A percentile compares a stretch with the other conserved stretches of the same genome.
Conservation (phyloP, 2,797 vertebrate genomes). For the Leptoclinus maculatus region DNA sequence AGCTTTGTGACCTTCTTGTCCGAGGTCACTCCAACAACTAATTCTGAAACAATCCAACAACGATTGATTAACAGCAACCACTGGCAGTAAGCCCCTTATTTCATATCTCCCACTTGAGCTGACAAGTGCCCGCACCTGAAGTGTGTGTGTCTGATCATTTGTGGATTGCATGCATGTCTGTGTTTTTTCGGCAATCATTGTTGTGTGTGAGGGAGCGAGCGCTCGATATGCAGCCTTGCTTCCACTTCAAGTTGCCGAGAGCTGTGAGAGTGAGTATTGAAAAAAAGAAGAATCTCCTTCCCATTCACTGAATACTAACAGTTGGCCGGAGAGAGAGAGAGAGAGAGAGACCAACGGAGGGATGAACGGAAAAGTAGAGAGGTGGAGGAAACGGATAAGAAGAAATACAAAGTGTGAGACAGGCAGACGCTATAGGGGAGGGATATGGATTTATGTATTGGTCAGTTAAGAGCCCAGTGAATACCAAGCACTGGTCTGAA, state of each 20-base stretch:
- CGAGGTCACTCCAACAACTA: slow-evolving; percentile 52
- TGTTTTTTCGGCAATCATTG: slow-evolving; percentile 44
- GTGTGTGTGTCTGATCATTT: slow-evolving; percentile 23
- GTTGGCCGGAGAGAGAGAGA: background rate
- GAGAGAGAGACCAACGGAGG: background rate
- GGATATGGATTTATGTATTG: slow-evolving; percentile 76
- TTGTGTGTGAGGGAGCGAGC: background rate
- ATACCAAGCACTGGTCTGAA: slow-evolving; percentile 65
- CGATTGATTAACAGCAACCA: slow-evolving; percentile 68
- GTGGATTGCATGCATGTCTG: background rate
- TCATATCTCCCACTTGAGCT: slow-evolving; percentile 66
- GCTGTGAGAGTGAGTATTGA: slow-evolving; percentile 47
- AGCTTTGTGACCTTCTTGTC: slow-evolving; percentile 58
- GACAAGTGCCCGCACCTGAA: slow-evolving; percentile 57
- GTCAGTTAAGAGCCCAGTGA: slow-evolving; percentile 66
- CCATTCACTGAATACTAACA: slow-evolving; percentile 59
- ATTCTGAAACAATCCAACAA: slow-evolving; percentile 54
- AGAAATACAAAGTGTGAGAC: slow-evolving; percentile 48
- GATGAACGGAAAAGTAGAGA: slow-evolving; percentile 31
- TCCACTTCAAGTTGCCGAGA: slow-evolving; percentile 54
- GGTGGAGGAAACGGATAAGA: slow-evolving; percentile 34
- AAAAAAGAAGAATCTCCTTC: slow-evolving; percentile 56
- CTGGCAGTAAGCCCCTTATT: slow-evolving; percentile 71
- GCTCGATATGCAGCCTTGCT: slow-evolving; percentile 23
- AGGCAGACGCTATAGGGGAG: slow-evolving; percentile 43